Percentiles rank a stretch among this genome's conserved stretches.
Evolutionary conservation across 1,140 invertebrate species (phyloP).

Genomic region (Meloidogyne chitwoodi): DNA sequence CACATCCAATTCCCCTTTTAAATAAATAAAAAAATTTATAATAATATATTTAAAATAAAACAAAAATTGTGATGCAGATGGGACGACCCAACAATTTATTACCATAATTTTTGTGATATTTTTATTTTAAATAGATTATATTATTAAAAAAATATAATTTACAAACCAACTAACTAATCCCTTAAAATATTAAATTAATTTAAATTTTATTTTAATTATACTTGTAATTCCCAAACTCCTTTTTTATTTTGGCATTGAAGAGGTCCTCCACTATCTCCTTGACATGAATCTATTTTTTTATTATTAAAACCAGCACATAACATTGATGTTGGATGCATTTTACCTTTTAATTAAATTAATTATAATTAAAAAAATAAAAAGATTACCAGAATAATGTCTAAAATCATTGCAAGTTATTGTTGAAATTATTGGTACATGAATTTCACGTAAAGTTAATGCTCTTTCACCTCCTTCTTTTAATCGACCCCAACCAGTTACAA

Average conservation of each 20-base stretch:
- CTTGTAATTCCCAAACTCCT: constrained; percentile 34
- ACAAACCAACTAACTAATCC: constrained; percentile 44
- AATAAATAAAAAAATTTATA: no score
- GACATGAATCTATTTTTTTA: constrained; percentile 37
- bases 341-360: not conserved
- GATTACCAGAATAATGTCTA: constrained; percentile 25
- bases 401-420: constrained; percentile 31
- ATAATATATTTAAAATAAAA: no score
- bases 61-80: no score
- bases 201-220: not conserved
- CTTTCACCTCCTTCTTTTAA: constrained; percentile 22
- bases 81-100: no score
- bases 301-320: constrained; percentile 38
- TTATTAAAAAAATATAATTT: no score
- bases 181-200: not conserved
- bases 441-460: constrained; percentile 19
- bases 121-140: no score
- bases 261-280: constrained; percentile 36
- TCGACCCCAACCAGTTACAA: constrained; percentile 40
- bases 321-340: constrained; percentile 30
- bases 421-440: constrained; percentile 38
- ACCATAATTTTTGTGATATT: no score
- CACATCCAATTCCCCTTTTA: constrained; percentile 41
- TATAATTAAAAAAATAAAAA: not conserved
- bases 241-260: constrained; percentile 20